phyloP scores from a whole-genome alignment of 2,797 vertebrate species.

The Otolemur crassicaudatus region DNA sequence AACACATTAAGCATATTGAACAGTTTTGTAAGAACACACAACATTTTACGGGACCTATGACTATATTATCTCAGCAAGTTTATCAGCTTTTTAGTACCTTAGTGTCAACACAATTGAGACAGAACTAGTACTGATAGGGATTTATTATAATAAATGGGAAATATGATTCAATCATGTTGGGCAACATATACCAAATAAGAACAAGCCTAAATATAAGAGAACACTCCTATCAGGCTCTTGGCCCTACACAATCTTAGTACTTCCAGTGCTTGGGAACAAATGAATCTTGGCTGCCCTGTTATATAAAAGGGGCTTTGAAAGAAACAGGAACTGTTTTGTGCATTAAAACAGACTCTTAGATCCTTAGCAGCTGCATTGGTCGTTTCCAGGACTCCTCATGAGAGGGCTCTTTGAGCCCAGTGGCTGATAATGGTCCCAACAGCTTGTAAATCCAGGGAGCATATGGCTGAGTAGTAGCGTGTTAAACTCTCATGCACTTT shows the following conservation, averaged over 20 bases:
- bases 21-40: conserved; percentile 49
- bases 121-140: conserved; percentile 51
- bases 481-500: conserved; percentile 57
- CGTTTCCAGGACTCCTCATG: conserved; percentile 70
- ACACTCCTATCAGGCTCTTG: not conserved
- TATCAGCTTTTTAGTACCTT: conserved; percentile 65
- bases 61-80: conserved; percentile 45
- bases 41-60: conserved; percentile 56
- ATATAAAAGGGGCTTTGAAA: conserved; percentile 31
- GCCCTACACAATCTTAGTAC: conserved; percentile 10
- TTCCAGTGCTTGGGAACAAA: conserved; percentile 2
- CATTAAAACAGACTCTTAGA: conserved; percentile 53
- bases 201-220: conserved; percentile 26
- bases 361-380: conserved; percentile 36
- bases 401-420: conserved; percentile 68
- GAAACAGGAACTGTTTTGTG: conserved; percentile 50
- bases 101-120: conserved; percentile 69
- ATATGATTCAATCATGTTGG: conserved; percentile 44
- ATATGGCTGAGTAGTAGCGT: conserved; percentile 65
- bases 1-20: conserved; percentile 52
- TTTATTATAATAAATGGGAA: conserved; percentile 66
- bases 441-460: conserved; percentile 71
- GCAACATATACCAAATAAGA: conserved; percentile 29
- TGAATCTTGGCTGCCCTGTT: conserved; percentile 10
- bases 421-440: conserved; percentile 58